Evolutionary conservation across 2,113 vertebrate genomes (phyloP).

Genomic region (Furnarius figulus): DNA sequence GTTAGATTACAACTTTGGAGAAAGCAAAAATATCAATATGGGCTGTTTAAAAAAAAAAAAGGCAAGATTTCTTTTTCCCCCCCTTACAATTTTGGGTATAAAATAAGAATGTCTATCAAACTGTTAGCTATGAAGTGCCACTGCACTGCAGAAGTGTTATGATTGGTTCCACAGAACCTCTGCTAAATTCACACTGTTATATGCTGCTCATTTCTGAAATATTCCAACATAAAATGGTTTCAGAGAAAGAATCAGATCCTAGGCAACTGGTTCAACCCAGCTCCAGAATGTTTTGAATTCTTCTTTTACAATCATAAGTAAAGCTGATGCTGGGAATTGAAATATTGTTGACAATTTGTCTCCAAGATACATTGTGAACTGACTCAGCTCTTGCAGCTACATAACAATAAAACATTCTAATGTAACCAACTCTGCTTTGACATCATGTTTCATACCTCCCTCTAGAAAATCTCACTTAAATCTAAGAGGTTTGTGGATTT

Average conservation of each 20-base stretch:
- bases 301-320: conserved; percentile 34
- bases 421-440: not conserved
- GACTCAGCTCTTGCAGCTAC: conserved; percentile 29
- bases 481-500: not conserved
- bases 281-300: conserved; percentile 9
- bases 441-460: not conserved
- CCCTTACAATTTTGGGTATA: not conserved
- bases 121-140: not conserved
- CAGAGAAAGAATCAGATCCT: not conserved
- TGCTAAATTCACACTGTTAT: not conserved
- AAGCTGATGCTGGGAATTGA: not conserved
- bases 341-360: conserved; percentile 24
- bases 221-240: not conserved
- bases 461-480: conserved; percentile 19
- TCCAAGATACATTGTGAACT: not conserved
- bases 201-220: not conserved
- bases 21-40: not conserved
- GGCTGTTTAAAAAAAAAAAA: not conserved
- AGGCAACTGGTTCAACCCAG: not conserved
- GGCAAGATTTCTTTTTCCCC: not conserved
- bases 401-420: conserved; percentile 28
- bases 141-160: not conserved
- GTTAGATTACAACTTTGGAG: not conserved
- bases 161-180: not conserved
- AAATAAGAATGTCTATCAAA: not conserved